Base-by-base conservation (phyloP, 92 coral and sea anemone species). In the Bergia sp. region DNA sequence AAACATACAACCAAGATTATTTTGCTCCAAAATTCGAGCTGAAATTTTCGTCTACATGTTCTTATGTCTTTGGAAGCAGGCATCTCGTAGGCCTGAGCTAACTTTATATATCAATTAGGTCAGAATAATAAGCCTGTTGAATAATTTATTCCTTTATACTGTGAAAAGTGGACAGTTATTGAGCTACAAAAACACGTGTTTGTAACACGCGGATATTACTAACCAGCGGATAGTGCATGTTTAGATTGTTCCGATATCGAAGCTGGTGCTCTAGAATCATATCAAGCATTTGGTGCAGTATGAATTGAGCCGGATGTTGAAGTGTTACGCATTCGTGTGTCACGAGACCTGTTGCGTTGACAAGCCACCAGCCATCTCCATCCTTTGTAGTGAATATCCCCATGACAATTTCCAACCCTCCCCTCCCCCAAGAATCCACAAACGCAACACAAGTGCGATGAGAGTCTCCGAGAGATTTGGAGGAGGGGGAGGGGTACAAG, bases 141-240 rank as follows among this genome's bases (percentile, higher is more conserved):
- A 89, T 89, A 73, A 84, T 89, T 89, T 61, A 89, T 89, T 84
- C 67, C 87, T 71, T 84, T 84, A 71, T 84, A 45, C 72, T 72
- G n/a, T 44, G 77, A 71, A 45, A 45, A 45, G 50, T n/a, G 74
- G 77, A 57, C 65, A 29, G 65, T 71, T 43, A 50, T 71, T 82
- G 76, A 64, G 75, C 69, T 61, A 43, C 42, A 7, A 67, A 29
- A 44, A 43, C 87, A 84, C 65, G 87, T 84, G 87, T 45, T 53
- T 29, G 0, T 20, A 47, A 73, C 87, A 84, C 58, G 61, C 87
- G 79, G 44, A 16, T n/a, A 65, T 69, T 37, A 71, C 43, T 47
- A 20, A 15, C n/a, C 44, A 44, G 29, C n/a, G 47, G 41, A 81
- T 58, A 64, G 39, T 58, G 73, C 72, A 57, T 38, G 39, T 69